These are phyloP conservation scores for Cataglyphis livida DNA, from an alignment of 2,888 invertebrate genomes.

Conservation along the genomic window DNA sequence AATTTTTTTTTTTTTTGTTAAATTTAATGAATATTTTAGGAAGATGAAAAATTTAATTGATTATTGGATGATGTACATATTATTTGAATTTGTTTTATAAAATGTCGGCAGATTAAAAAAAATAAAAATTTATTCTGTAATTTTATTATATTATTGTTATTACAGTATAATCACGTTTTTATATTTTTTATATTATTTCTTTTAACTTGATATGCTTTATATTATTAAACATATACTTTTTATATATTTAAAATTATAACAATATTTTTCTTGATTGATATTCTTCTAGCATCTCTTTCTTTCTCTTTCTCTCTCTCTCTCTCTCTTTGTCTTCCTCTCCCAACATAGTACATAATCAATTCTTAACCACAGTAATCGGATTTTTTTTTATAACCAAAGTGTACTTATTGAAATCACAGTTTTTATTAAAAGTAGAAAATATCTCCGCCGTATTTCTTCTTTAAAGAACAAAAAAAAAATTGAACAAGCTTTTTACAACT, in stretches of 20 bases:
- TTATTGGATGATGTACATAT: background rate
- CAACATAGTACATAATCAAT: background rate
- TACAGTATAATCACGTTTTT: background rate
- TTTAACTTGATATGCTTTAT: background rate
- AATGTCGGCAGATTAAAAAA: background rate
- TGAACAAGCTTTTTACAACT: background rate
- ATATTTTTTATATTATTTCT: background rate
- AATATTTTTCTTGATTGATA: background rate
- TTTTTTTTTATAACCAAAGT: no score
- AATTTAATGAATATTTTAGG: background rate
- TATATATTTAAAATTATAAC: background rate
- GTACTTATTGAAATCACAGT: background rate
- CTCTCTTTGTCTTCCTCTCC: background rate
- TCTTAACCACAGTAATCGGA: background rate
- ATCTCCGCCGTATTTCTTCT: background rate
- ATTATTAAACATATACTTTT: background rate
- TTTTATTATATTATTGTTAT: background rate
- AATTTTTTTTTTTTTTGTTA: no score
- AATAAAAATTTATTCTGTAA: background rate
- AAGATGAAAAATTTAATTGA: background rate
- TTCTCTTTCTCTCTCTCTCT: background rate
- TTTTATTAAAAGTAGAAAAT: background rate
- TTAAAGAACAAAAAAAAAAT: background rate
- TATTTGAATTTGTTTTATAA: background rate
- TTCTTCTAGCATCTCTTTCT: background rate